Percentiles rank a stretch among this genome's conserved stretches.
Conservation (phyloP, 2,797 vertebrate species). For the Hypotaenidia philippensis region DNA sequence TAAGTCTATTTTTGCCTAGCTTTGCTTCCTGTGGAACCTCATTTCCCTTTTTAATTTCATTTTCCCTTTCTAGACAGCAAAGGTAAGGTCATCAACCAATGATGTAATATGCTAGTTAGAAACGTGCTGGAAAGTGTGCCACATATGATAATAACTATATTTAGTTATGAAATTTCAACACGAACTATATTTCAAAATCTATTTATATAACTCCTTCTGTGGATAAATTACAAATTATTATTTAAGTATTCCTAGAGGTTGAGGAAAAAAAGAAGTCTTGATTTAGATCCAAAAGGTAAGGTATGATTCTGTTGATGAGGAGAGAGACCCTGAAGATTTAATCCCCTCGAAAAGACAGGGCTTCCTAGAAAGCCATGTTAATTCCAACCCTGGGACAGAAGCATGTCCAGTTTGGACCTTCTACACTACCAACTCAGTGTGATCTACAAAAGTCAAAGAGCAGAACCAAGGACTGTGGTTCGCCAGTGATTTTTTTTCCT, state of each 20-base stretch:
- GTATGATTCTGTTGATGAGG: background rate
- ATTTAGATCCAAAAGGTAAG: background rate
- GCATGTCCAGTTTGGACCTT: background rate
- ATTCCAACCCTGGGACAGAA: background rate
- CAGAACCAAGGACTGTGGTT: background rate
- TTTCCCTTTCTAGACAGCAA: conserved; percentile 17
- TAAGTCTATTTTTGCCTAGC: background rate
- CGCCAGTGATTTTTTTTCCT: background rate
- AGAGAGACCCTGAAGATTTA: background rate
- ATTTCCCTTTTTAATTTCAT: conserved; percentile 11
- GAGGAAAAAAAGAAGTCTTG: background rate
- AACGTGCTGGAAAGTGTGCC: background rate
- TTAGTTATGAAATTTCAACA: background rate
- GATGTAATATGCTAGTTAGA: background rate
- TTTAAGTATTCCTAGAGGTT: background rate
- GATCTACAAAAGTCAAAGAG: background rate
- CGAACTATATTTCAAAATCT: background rate
- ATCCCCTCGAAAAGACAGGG: background rate
- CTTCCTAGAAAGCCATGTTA: background rate
- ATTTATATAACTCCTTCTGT: background rate
- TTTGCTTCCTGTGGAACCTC: background rate
- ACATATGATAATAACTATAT: background rate
- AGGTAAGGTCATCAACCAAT: background rate
- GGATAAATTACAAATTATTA: background rate
- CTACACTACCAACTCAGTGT: background rate